These are phyloP conservation scores for Eutolmus rufibarbis DNA, from an alignment of 2,888 invertebrate species.

Conservation along the genomic window DNA sequence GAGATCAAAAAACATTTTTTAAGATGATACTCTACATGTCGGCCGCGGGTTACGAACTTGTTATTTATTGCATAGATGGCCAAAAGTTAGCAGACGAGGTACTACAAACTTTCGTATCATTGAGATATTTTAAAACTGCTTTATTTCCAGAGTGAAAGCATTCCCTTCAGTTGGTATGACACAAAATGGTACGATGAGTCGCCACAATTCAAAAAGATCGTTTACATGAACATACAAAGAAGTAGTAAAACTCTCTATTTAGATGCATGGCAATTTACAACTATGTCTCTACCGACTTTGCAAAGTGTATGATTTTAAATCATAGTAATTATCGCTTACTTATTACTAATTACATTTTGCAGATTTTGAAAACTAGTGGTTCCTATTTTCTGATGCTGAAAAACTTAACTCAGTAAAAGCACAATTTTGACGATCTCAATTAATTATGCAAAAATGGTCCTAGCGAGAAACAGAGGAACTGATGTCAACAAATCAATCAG, in stretches of 20 bases:
- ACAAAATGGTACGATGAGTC: not conserved
- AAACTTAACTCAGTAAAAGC: not conserved
- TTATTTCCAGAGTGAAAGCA: not conserved
- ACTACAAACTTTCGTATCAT: not conserved
- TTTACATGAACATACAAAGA: not conserved
- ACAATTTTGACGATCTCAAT: no score
- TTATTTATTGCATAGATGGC: not conserved
- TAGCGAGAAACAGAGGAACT: not conserved
- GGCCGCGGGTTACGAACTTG: not conserved
- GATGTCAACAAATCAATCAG: not conserved
- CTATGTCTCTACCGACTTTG: not conserved
- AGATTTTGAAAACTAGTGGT: not conserved
- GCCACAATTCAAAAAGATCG: not conserved
- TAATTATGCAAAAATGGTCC: no score
- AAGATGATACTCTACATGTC: not conserved
- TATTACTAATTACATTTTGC: not conserved
- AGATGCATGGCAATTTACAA: not conserved
- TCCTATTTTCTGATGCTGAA: not conserved
- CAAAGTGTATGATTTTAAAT: not conserved
- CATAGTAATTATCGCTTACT: not conserved
- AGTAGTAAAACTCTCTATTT: not conserved
- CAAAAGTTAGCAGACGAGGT: not conserved
- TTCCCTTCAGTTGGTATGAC: not conserved
- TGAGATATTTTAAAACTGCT: not conserved
- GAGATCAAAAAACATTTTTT: not conserved